Conservation (phyloP, 1,140 invertebrate genomes). For the Dolichoris vasculosae region DNA sequence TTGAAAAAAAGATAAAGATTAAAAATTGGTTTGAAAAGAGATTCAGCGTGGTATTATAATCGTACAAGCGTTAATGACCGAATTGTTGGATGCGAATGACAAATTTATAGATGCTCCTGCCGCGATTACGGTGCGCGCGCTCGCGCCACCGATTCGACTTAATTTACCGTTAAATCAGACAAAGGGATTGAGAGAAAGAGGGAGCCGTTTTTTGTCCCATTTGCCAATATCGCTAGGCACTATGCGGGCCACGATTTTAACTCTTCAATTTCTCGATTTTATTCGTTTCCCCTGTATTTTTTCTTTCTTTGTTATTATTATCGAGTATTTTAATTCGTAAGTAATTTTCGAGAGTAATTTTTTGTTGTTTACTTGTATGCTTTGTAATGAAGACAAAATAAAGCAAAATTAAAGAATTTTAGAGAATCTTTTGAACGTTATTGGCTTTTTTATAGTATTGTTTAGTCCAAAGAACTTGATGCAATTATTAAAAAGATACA, state of each 20-base stretch:
- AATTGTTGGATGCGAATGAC: slow-evolving; percentile 24
- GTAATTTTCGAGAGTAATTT: not conserved
- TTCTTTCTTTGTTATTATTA: slow-evolving; percentile 1
- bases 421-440: slow-evolving; percentile 17
- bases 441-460: not conserved
- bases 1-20: not conserved
- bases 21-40: not conserved
- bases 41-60: not conserved
- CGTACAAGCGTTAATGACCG: slow-evolving; percentile 26
- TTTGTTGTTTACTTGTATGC: slow-evolving; percentile 1
- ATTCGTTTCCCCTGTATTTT: not conserved
- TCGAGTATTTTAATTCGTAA: slow-evolving; percentile 22
- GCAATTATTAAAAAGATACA: slow-evolving; percentile 22
- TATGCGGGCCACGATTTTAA: slow-evolving; percentile 5
- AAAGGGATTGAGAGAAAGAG: slow-evolving; percentile 17
- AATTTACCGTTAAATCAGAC: slow-evolving; percentile 49
- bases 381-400: slow-evolving; percentile 33
- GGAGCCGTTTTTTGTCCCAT: not conserved
- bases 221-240: slow-evolving; percentile 22
- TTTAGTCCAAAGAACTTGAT: not conserved
- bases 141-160: slow-evolving; percentile 32
- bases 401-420: slow-evolving; percentile 31
- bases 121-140: slow-evolving; percentile 3
- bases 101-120: slow-evolving; percentile 36
- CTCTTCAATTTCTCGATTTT: slow-evolving; percentile 33